These are phyloP conservation scores for Litoditis marina DNA, from an alignment of 2,888 invertebrate species.

Conservation along the genomic window DNA sequence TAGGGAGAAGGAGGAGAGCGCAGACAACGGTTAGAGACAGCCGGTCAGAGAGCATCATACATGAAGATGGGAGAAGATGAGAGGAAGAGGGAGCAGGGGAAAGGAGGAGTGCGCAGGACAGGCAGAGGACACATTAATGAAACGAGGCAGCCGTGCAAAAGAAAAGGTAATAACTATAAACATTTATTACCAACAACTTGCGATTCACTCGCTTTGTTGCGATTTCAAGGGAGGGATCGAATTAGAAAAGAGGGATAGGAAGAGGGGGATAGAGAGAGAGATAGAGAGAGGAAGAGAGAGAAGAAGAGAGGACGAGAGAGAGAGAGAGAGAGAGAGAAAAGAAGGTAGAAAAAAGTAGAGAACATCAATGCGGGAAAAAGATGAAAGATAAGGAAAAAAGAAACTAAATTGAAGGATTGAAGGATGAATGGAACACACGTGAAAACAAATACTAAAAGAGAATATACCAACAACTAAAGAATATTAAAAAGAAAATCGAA, in stretches of 20 bases:
- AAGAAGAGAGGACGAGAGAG: not conserved
- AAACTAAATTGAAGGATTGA: no score
- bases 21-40: no score
- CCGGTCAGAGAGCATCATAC: no score
- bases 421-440: constrained; percentile 1
- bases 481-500: not conserved
- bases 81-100: no score
- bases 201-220: constrained; percentile 20
- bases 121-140: no score
- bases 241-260: not conserved
- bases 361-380: not conserved
- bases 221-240: constrained; percentile 6
- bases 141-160: no score
- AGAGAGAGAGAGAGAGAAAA: not conserved
- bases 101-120: no score
- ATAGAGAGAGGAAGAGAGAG: not conserved
- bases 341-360: not conserved
- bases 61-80: no score
- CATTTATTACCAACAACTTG: constrained; percentile 19
- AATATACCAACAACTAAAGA: no score
- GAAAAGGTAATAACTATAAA: constrained; percentile 21
- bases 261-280: not conserved
- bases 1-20: no score
- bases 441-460: no score
- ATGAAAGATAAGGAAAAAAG: no score